These are phyloP conservation scores for Himalopsyche anomala DNA, from an alignment of 2,888 invertebrate genomes.

Conservation along the genomic window DNA sequence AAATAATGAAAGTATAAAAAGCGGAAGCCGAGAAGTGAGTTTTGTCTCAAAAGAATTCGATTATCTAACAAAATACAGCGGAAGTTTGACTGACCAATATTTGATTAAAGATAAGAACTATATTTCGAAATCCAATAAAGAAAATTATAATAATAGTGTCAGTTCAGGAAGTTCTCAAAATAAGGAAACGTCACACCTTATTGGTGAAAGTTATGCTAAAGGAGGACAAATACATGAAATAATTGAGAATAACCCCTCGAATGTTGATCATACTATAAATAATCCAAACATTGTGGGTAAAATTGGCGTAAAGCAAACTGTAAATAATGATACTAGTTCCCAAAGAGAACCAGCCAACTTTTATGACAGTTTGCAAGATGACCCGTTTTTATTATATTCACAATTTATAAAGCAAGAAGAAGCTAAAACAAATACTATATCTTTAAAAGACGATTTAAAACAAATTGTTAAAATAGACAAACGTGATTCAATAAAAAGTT, in stretches of 20 bases:
- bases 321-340: background rate
- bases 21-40: conserved; percentile 53
- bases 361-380: conserved; percentile 63
- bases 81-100: background rate
- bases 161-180: conserved; percentile 1
- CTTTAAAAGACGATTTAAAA: conserved; percentile 46
- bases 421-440: conserved; percentile 51
- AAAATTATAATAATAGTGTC: background rate
- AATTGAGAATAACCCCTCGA: background rate
- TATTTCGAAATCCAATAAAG: background rate
- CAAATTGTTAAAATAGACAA: conserved; percentile 46
- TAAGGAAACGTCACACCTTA: background rate
- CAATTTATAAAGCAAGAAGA: conserved; percentile 65
- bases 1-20: conserved; percentile 54
- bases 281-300: background rate
- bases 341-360: conserved; percentile 50
- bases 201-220: background rate
- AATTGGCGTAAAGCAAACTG: conserved; percentile 11
- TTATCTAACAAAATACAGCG: conserved; percentile 57
- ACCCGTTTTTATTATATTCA: conserved; percentile 64
- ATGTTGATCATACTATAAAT: conserved; percentile 11
- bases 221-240: conserved; percentile 9
- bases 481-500: conserved; percentile 44
- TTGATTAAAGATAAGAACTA: background rate
- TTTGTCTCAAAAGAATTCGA: conserved; percentile 61